phyloP scores from a whole-genome alignment of 2,797 vertebrate genomes.

The Diglossa cyanea region DNA sequence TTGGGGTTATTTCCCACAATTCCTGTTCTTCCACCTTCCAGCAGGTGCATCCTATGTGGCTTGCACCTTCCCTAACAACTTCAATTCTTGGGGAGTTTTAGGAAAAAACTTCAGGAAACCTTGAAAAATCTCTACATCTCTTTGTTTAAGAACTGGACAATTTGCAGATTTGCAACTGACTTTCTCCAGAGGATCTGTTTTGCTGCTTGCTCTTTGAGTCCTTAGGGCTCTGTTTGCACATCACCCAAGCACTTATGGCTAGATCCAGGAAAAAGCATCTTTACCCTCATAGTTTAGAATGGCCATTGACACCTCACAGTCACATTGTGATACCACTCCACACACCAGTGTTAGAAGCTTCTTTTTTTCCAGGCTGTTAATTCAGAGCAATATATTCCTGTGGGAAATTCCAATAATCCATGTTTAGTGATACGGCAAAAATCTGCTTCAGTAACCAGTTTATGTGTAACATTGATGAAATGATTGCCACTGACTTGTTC shows the following conservation, averaged over 20 bases:
- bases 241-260: background rate
- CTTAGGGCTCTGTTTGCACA: background rate
- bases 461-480: background rate
- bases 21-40: background rate
- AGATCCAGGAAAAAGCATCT: background rate
- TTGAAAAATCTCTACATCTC: background rate
- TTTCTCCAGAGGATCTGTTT: background rate
- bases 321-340: fast-evolving
- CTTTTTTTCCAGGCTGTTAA: background rate
- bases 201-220: background rate
- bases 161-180: background rate
- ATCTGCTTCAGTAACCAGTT: background rate
- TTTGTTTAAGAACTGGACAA: background rate
- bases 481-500: background rate
- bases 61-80: background rate
- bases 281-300: background rate
- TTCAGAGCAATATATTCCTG: background rate
- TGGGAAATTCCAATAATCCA: background rate
- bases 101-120: background rate
- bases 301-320: background rate
- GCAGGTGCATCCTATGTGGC: background rate
- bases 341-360: background rate
- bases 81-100: background rate
- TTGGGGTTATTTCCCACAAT: background rate
- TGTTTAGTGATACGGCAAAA: background rate